Conservation (phyloP, 2,888 invertebrate genomes). For the Hypena proboscidalis region DNA sequence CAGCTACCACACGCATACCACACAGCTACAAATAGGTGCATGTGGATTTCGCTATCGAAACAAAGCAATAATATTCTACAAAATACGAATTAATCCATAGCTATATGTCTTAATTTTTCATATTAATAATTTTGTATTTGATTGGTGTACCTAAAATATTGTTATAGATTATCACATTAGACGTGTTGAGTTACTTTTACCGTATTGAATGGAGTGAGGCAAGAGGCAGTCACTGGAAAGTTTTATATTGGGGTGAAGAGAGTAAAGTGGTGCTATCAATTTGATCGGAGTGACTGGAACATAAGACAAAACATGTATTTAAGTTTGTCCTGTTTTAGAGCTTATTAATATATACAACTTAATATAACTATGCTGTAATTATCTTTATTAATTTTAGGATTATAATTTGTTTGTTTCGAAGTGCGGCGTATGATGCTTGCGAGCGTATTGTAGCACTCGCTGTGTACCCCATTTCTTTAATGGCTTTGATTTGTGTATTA, state of each 20-base stretch:
- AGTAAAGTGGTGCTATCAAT: constrained; percentile 79
- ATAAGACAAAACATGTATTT: constrained; percentile 74
- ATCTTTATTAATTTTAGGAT: constrained; percentile 79
- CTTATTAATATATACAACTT: constrained; percentile 82
- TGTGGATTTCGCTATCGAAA: constrained; percentile 35
- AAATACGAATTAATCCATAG: constrained; percentile 46
- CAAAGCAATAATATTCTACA: constrained; percentile 60
- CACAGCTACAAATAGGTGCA: constrained; percentile 40
- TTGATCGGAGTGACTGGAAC: constrained; percentile 72
- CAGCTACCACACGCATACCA: constrained; percentile 22
- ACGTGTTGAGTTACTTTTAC: constrained; percentile 34
- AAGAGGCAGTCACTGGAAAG: constrained; percentile 63
- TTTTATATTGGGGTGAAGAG: constrained; percentile 57
- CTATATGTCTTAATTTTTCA: constrained; percentile 31
- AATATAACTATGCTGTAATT: constrained; percentile 80
- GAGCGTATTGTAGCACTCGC: constrained; percentile 42
- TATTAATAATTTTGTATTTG: constrained; percentile 28
- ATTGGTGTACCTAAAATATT: constrained; percentile 36
- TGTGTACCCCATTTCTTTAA: constrained; percentile 51
- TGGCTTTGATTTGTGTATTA: constrained; percentile 74
- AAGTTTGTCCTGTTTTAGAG: constrained; percentile 82
- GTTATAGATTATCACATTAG: constrained; percentile 36
- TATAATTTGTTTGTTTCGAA: constrained; percentile 62
- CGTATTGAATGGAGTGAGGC: constrained; percentile 33
- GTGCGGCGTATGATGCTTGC: constrained; percentile 44